Evolutionary conservation across 1,140 invertebrate species (phyloP).

Genomic region (Tribolium madens): DNA sequence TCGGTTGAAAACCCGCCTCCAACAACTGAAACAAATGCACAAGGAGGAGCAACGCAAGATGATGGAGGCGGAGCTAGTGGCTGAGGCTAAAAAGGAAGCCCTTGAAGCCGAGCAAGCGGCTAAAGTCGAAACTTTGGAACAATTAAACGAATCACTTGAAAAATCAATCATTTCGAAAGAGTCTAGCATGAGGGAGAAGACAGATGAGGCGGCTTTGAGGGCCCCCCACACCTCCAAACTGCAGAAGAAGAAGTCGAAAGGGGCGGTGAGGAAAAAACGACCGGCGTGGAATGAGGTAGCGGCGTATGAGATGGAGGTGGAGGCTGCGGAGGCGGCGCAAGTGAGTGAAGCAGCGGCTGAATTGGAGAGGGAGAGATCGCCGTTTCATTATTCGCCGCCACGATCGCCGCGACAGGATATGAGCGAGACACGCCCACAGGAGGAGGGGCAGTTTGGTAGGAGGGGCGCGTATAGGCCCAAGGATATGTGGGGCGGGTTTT

Average conservation of each 20-base stretch:
- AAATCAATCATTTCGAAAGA: conserved; percentile 13
- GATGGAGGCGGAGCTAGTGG: conserved; percentile 8
- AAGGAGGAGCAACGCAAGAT: conserved; percentile 18
- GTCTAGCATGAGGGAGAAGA: background rate
- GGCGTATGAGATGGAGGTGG: background rate
- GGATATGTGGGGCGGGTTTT: background rate
- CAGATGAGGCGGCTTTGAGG: background rate
- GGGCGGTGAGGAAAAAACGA: conserved; percentile 2
- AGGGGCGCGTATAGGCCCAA: background rate
- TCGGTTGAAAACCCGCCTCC: conserved; percentile 16
- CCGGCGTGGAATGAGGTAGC: background rate
- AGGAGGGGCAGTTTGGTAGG: background rate
- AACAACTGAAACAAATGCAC: conserved; percentile 15
- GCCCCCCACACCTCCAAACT: background rate
- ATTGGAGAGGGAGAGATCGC: background rate
- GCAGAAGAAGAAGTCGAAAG: conserved; percentile 26
- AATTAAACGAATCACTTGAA: conserved; percentile 10
- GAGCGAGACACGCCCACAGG: background rate
- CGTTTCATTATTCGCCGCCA: conserved; percentile 24
- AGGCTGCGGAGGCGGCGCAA: background rate
- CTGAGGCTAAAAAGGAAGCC: conserved; percentile 23
- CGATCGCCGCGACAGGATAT: background rate
- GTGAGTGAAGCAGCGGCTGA: background rate
- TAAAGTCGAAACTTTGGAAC: conserved; percentile 7
- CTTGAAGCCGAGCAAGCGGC: conserved; percentile 6